Evolutionary conservation across 2,888 invertebrate species (phyloP).

Genomic region (Brachylomia viminalis): DNA sequence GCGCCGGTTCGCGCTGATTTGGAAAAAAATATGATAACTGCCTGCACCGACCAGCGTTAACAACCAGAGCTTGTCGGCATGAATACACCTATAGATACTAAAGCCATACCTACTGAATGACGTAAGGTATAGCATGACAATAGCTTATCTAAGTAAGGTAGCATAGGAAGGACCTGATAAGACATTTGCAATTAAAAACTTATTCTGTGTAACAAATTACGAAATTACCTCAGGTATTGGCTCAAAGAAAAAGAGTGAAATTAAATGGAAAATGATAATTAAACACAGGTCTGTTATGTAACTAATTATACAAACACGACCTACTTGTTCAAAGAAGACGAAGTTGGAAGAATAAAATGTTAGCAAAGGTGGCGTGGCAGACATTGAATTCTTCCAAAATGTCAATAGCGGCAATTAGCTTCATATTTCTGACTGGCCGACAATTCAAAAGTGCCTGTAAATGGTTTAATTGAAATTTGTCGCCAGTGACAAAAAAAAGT

Average conservation of each 20-base stretch:
- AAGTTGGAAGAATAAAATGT: background rate
- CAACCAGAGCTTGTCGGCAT: no score
- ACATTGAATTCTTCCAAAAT: background rate
- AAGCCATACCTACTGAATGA: background rate
- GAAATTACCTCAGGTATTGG: background rate
- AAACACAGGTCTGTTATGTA: background rate
- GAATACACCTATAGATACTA: background rate
- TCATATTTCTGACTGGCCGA: no score
- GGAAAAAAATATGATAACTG: no score
- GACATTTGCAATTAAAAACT: background rate
- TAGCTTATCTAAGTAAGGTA: no score
- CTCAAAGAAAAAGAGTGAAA: background rate
- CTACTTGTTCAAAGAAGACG: background rate
- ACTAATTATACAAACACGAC: background rate
- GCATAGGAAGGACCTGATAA: background rate
- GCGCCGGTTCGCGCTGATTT: no score
- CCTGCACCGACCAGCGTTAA: no score
- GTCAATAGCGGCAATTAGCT: background rate
- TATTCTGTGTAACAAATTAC: background rate
- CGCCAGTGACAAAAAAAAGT: background rate
- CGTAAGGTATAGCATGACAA: background rate
- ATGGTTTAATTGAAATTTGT: no score
- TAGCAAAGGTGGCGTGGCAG: background rate
- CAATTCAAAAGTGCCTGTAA: no score
- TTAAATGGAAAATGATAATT: background rate